phyloP scores from a whole-genome alignment of 2,888 invertebrate species.

The Caenorhabditis becei region DNA sequence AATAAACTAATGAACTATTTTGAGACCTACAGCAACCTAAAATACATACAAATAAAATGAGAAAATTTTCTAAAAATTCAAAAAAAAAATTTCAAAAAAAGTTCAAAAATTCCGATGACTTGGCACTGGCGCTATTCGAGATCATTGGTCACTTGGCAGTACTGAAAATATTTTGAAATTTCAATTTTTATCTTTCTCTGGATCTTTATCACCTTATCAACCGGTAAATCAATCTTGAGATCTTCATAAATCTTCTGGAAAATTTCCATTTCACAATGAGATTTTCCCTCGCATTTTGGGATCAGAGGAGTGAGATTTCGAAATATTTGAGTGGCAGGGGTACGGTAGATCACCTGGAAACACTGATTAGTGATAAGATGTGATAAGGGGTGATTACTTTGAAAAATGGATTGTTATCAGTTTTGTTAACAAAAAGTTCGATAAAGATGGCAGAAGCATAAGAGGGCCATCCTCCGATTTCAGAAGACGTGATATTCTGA shows the following conservation, averaged over 20 bases:
- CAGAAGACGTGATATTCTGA: slow-evolving; percentile 38
- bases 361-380: no score
- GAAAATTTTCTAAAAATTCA: no score
- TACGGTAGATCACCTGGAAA: slow-evolving; percentile 43
- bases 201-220: neutral
- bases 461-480: slow-evolving; percentile 44
- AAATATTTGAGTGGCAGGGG: slow-evolving; percentile 14
- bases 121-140: slow-evolving; percentile 27
- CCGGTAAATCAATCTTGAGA: slow-evolving; percentile 15
- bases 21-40: no score
- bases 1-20: slow-evolving; percentile 7
- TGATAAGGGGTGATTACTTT: no score
- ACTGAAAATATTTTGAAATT: neutral
- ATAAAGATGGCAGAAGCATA: slow-evolving; percentile 46
- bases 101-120: neutral
- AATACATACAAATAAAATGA: no score
- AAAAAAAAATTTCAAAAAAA: neutral
- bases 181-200: neutral
- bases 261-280: slow-evolving; percentile 7
- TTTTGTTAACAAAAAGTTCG: slow-evolving; percentile 20
- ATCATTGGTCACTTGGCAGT: slow-evolving; percentile 28
- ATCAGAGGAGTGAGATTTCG: slow-evolving; percentile 35
- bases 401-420: slow-evolving; percentile 26
- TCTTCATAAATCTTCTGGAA: slow-evolving; percentile 28
- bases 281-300: slow-evolving; percentile 17